A percentile compares a stretch with the other conserved stretches of the same genome.
phyloP scores from a whole-genome alignment of 2,888 invertebrate species.

The Tipula unca region DNA sequence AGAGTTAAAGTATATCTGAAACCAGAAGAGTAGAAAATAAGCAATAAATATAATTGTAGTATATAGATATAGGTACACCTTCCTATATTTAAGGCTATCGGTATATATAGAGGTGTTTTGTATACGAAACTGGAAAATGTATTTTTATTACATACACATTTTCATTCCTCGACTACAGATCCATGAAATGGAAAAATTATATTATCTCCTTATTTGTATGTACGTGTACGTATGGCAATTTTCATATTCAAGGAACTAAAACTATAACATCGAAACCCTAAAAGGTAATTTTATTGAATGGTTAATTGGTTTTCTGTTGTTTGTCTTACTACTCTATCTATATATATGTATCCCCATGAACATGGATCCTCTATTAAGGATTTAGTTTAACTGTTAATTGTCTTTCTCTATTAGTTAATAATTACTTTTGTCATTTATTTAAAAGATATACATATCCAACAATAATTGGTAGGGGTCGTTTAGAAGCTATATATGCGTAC shows the following conservation, averaged over 20 bases:
- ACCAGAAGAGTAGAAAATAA: background rate
- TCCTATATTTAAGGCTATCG: background rate
- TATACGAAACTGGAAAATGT: background rate
- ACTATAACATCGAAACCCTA: background rate
- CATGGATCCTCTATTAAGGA: background rate
- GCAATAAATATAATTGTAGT: background rate
- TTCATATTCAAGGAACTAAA: background rate
- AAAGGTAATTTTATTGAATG: background rate
- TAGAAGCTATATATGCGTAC: too few relatives aligned
- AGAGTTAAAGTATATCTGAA: background rate
- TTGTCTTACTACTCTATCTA: background rate
- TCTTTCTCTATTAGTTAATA: background rate
- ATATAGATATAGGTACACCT: background rate
- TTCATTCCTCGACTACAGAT: background rate
- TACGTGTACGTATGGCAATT: background rate
- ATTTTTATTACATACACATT: background rate
- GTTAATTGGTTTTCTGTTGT: conserved; percentile 8
- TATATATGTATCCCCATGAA: background rate
- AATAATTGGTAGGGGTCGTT: background rate
- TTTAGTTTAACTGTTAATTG: background rate
- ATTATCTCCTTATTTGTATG: background rate
- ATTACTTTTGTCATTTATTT: background rate
- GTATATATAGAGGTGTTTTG: background rate
- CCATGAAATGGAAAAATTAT: background rate
- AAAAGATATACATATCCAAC: background rate